These are phyloP conservation scores for Drosophila pseudotakahashii DNA, from an alignment of 2,888 invertebrate species.

Conservation along the genomic window DNA sequence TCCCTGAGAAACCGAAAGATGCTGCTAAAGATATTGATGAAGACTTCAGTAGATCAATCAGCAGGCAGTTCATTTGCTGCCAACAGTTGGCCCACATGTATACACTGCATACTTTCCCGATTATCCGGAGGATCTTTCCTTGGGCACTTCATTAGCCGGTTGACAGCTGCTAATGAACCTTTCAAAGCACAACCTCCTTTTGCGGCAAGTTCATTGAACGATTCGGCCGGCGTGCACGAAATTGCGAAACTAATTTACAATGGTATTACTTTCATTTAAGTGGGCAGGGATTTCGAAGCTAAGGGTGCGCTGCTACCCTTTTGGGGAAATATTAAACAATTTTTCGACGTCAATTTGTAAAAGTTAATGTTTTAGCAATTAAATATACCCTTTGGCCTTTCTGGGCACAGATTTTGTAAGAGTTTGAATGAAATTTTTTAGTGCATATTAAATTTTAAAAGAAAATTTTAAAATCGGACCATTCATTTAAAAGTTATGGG, in stretches of 20 bases:
- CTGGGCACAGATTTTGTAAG: no score
- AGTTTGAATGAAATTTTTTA: no score
- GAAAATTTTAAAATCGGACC: no score
- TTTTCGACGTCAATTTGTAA: no score
- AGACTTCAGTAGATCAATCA: slow-evolving; percentile 68
- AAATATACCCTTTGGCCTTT: no score
- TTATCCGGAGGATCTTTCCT: slow-evolving; percentile 45
- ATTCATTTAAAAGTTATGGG: no score
- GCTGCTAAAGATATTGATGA: slow-evolving; percentile 47
- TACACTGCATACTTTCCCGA: slow-evolving; percentile 24
- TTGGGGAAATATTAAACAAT: background rate
- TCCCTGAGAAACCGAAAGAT: slow-evolving; percentile 30
- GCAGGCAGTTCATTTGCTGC: slow-evolving; percentile 45
- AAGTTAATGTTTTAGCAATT: no score
- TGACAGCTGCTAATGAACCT: slow-evolving; percentile 74
- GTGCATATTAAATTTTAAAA: no score
- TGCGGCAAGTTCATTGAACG: slow-evolving; percentile 67
- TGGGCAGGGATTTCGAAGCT: slow-evolving; percentile 25
- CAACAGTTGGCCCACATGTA: slow-evolving; percentile 65
- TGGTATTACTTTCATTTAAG: slow-evolving; percentile 67
- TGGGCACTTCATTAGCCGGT: slow-evolving; percentile 53
- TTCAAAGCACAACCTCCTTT: slow-evolving; percentile 31
- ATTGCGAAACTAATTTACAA: slow-evolving; percentile 74
- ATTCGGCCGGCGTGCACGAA: slow-evolving; percentile 60
- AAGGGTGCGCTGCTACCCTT: slow-evolving; percentile 17